Percentiles rank a stretch among this genome's conserved stretches.
Conservation (phyloP, 2,113 vertebrate genomes). For the Ia io region DNA sequence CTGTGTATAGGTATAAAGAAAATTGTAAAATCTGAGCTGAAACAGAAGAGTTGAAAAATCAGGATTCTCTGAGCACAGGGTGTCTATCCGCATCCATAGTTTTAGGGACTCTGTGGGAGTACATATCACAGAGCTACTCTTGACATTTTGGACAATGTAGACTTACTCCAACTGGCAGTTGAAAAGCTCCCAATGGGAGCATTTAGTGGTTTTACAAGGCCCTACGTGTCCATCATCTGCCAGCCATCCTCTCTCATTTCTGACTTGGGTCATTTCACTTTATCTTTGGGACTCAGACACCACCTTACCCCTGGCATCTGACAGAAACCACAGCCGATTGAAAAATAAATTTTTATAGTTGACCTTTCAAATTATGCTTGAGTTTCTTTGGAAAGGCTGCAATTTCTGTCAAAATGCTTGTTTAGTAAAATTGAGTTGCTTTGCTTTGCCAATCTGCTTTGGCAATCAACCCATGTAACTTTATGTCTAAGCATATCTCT, state of each 20-base stretch:
- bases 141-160: not conserved
- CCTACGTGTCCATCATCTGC: not conserved
- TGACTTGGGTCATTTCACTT: constrained; percentile 2
- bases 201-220: accelerated
- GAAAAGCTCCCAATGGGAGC: not conserved
- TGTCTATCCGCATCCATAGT: not conserved
- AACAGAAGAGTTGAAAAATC: not conserved
- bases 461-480: not conserved
- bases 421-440: not conserved
- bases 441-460: not conserved
- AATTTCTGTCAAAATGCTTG: not conserved
- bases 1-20: not conserved
- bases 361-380: not conserved
- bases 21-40: not conserved
- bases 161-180: not conserved
- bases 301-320: not conserved
- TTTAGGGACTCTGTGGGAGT: not conserved
- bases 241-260: not conserved
- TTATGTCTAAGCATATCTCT: not conserved
- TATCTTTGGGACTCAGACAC: not conserved
- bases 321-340: not conserved
- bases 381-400: not conserved
- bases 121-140: not conserved
- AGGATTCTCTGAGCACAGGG: not conserved
- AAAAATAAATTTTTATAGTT: not conserved